A percentile compares a stretch with the other conserved stretches of the same genome.
Evolutionary conservation across 2,113 vertebrate species (phyloP).

Genomic region (Penelope pileata): DNA sequence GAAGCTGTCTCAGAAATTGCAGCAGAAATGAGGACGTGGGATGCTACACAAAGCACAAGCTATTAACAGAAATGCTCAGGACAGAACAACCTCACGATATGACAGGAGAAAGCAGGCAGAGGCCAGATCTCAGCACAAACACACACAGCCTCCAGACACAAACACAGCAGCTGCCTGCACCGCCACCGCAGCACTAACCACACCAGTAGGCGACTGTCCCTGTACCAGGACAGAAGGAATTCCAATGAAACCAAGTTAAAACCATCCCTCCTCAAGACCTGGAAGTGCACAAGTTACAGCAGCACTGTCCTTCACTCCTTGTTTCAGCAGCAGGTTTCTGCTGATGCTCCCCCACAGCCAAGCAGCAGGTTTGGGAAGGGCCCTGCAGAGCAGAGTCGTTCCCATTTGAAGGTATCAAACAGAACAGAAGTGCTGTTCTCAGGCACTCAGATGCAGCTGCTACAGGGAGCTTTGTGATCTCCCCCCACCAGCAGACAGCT

Average conservation of each 20-base stretch:
- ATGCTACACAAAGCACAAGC: background rate
- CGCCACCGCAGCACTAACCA: background rate
- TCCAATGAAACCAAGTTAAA: background rate
- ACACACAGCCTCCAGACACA: background rate
- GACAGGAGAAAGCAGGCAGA: background rate
- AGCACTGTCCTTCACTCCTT: background rate
- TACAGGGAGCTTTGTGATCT: background rate
- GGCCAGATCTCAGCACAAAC: background rate
- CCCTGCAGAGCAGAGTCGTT: background rate
- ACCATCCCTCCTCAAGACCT: background rate
- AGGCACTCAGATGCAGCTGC: background rate
- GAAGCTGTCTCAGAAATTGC: background rate
- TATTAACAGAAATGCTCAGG: background rate
- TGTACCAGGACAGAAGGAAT: background rate
- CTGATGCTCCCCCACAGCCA: background rate
- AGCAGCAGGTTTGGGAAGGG: background rate
- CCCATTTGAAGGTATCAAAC: fast-evolving
- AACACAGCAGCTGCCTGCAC: background rate
- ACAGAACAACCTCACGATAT: fast-evolving
- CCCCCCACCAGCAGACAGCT: background rate
- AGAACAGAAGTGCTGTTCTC: background rate
- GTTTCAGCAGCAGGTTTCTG: background rate
- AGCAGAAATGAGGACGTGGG: background rate
- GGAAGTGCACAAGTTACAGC: background rate
- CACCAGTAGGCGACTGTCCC: background rate